phyloP scores from a whole-genome alignment of 2,113 vertebrate species.

The Cephalopterus ornatus region DNA sequence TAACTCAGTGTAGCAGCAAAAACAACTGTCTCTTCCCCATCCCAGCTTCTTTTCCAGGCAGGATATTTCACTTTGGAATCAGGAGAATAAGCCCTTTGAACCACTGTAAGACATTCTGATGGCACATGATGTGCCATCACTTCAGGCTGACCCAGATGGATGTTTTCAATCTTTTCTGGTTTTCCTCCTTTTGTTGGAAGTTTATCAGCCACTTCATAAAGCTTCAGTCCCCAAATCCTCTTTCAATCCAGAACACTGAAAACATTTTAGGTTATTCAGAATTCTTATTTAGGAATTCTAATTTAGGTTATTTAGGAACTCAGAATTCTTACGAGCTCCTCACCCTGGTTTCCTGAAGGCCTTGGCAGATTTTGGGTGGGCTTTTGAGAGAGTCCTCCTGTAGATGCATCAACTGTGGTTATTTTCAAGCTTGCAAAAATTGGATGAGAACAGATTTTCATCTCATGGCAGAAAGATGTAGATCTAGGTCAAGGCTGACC shows the following conservation, averaged over 20 bases:
- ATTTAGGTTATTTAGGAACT: not conserved
- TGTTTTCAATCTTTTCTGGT: not conserved
- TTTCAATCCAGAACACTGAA: not conserved
- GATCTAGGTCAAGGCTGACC: not conserved
- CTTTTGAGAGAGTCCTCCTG: not conserved
- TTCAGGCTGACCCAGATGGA: not conserved
- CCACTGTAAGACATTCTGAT: not conserved
- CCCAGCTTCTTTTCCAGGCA: not conserved
- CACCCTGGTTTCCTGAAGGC: not conserved
- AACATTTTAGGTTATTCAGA: not conserved
- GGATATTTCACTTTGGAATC: not conserved
- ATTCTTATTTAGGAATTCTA: not conserved
- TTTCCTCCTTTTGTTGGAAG: not conserved
- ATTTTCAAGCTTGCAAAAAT: not conserved
- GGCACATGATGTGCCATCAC: no score
- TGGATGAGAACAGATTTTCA: not conserved
- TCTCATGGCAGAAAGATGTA: not conserved
- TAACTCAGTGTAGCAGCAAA: not conserved
- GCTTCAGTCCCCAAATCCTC: not conserved
- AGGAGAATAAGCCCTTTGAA: not conserved
- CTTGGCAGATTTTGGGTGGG: not conserved
- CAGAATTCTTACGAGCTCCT: not conserved
- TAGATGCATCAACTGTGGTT: fast-evolving
- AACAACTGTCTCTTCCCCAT: not conserved
- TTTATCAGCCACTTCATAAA: not conserved